These are phyloP conservation scores for Lampris megalopsis DNA, from an alignment of 2,113 vertebrate genomes.

Conservation along the genomic window DNA sequence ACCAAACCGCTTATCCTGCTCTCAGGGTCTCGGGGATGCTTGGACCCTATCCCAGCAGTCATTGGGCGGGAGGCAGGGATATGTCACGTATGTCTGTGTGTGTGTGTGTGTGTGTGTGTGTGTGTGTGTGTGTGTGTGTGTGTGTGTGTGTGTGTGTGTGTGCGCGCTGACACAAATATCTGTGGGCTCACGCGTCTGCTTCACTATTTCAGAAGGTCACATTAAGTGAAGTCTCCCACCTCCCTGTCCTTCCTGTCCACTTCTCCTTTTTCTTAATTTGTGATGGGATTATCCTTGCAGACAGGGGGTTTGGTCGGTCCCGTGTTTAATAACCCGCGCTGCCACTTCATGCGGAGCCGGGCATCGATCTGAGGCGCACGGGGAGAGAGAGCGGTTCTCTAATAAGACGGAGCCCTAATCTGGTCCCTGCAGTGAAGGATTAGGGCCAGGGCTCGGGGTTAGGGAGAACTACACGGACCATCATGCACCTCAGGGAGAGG, in stretches of 20 bases:
- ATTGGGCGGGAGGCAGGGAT: too few species aligned
- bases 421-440: constrained; percentile 75
- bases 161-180: not conserved
- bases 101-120: not conserved
- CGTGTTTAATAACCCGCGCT: constrained; percentile 79
- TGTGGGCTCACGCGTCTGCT: constrained; percentile 14
- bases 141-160: constrained; percentile 1
- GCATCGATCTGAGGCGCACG: constrained; percentile 77
- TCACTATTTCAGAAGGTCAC: constrained; percentile 59
- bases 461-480: constrained; percentile 53
- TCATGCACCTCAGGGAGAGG: constrained; percentile 55
- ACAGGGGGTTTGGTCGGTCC: constrained; percentile 70
- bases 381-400: constrained; percentile 36
- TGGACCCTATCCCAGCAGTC: too few species aligned
- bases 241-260: constrained; percentile 50
- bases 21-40: too few species aligned
- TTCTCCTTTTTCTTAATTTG: constrained; percentile 72
- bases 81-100: not conserved
- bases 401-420: constrained; percentile 79
- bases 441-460: constrained; percentile 64
- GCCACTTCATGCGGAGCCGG: constrained; percentile 71
- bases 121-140: not conserved
- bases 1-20: too few species aligned
- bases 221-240: constrained; percentile 40
- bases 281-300: constrained; percentile 76